phyloP scores from a whole-genome alignment of 2,888 invertebrate species.

The Criorhina ranunculi region DNA sequence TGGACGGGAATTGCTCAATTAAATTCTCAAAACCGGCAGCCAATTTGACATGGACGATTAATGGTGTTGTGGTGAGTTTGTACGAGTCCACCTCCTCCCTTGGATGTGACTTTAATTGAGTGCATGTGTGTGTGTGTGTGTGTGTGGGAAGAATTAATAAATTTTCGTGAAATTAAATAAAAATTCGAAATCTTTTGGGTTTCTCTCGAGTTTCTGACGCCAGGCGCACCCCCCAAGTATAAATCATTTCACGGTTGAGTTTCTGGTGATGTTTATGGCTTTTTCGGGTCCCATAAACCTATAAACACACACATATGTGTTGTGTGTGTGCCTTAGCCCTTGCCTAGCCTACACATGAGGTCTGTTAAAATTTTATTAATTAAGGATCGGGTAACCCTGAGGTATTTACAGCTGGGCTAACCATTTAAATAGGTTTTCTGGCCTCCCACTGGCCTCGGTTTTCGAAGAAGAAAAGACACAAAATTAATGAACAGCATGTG shows the following conservation, averaged over 20 bases:
- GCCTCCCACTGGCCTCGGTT: background rate
- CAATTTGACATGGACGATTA: conserved; percentile 87
- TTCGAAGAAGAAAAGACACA: conserved; percentile 21
- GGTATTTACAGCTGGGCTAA: conserved; percentile 67
- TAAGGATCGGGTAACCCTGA: conserved; percentile 59
- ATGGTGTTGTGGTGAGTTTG: conserved; percentile 85
- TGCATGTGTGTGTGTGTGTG: conserved; percentile 1
- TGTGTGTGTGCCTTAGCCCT: conserved; percentile 19
- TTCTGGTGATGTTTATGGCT: conserved; percentile 59
- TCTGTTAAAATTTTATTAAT: conserved; percentile 65
- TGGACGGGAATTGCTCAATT: conserved; percentile 86
- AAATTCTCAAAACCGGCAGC: conserved; percentile 86
- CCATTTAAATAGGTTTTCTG: conserved; percentile 58
- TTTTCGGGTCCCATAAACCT: conserved; percentile 13
- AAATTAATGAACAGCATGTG: conserved; percentile 60
- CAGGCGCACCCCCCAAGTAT: conserved; percentile 33
- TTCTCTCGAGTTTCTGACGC: background rate
- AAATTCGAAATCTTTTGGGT: conserved; percentile 13
- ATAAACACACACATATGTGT: conserved; percentile 12
- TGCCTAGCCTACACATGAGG: conserved; percentile 77
- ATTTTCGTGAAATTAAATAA: conserved; percentile 25
- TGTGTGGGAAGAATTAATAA: conserved; percentile 17
- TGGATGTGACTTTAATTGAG: conserved; percentile 46
- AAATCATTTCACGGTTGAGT: conserved; percentile 66
- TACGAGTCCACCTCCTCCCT: conserved; percentile 39